Base-by-base conservation (phyloP, 2,113 vertebrate genomes). In the Sorex fumeus region DNA sequence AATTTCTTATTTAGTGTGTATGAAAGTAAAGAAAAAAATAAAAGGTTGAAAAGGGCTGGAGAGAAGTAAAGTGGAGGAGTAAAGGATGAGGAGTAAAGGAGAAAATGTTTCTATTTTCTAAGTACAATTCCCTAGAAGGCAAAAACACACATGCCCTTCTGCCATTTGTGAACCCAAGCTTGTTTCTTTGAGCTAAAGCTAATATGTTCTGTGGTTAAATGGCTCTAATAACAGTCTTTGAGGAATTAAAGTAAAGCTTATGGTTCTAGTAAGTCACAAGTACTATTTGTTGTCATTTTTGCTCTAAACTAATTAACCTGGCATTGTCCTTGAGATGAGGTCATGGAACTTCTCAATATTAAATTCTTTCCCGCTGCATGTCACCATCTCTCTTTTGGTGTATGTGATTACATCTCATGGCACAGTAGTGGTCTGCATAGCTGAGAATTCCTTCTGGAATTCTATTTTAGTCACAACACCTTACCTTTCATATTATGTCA, bases 381-480 rank as follows among this genome's bases (percentile, higher is more conserved):
- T 32, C 16, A 1, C 19, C 66, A 50, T 60, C 9, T 47, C 45
- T 71, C 69, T 36, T 16, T 36, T 78, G 23, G 28, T 10, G 11
- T 70, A 19, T 53, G 8, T 9, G 15, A 88, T 2, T 1, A 12
- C 9, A 70, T 47, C 21, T 71, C 30, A 62, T 32, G 3, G 6
- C 27, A 71, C 32, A 70, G 36, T 82, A 85, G 36, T 10, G 85
- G 4, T 5, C 34, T 79, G 40, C 27, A 40, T 2, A 64, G 40
- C 74, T 79, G 43, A 28, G 23, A 81, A 90, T 81, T 77, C 25
- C 36, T 82, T 84, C 70, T 27, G 50, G 12, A 93, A 34, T 77
- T 82, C 43, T 43, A 28, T 69, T 77, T 36, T 62, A 83, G 21
- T 32, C n/a, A 84, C 19, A 75, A 8, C 5, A 83, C 18, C 18